Percentiles rank a stretch among this genome's conserved stretches.
Conservation (phyloP, 64 coral and sea anemone species). For the Stylophora pistillata region DNA sequence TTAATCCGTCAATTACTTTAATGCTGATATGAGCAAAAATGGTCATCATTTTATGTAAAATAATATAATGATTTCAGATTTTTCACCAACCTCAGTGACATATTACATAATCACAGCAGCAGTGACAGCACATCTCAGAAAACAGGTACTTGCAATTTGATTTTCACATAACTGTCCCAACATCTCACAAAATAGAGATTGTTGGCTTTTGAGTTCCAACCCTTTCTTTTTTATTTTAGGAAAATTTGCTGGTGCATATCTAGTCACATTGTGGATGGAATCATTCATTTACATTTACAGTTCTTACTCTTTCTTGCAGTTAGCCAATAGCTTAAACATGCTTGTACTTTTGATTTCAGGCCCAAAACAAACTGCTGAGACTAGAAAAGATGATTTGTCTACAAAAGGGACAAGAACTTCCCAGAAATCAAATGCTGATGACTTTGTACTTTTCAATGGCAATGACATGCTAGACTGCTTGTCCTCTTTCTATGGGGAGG, state of each 20-base stretch:
- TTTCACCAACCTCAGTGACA: neutral
- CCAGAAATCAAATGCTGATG: neutral
- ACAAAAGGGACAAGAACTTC: neutral
- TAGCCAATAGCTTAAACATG: too few species aligned
- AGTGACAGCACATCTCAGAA: neutral
- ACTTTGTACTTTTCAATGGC: neutral
- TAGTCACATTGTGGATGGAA: neutral
- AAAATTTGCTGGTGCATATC: too few species aligned
- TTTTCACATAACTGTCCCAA: too few species aligned
- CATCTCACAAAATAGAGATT: too few species aligned
- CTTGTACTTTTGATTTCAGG: neutral
- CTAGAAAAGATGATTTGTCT: neutral
- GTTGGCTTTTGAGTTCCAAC: too few species aligned
- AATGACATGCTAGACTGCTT: conserved; percentile 3
- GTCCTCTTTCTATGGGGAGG: conserved; percentile 27
- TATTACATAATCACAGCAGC: neutral
- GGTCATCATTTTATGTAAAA: neutral
- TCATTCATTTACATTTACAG: neutral
- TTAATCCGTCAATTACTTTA: too few species aligned
- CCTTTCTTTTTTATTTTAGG: too few species aligned
- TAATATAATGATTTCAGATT: too few species aligned
- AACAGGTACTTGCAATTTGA: neutral
- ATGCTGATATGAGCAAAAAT: neutral
- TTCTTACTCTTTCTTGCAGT: neutral
- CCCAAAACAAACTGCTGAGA: neutral